Evolutionary conservation across 2,797 vertebrate genomes (phyloP), one percentile per base, ranked within the genome.

Genomic region (Silurus aristotelis): DNA sequence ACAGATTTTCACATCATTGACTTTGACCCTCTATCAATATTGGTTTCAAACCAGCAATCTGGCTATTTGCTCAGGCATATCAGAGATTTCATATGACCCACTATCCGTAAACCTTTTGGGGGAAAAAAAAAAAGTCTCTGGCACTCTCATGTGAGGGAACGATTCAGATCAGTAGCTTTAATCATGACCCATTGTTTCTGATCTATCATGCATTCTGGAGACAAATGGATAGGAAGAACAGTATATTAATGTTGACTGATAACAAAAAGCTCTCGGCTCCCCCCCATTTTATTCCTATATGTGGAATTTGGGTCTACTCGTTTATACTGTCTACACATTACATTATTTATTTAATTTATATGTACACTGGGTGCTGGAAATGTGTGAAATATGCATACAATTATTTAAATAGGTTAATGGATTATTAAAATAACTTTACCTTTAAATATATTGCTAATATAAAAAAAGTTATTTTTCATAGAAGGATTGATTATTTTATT

Each of bases 81-180:
- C 6, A 58, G 13, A 63, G 38, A 79, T 79, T 63, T 79, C 22
- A 9, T 55, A n/a, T 13, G 66, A 46, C 8, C 27, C 27, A 25
- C 14, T 22, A 58, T 60, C 27, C 15, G 70, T n/a, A 79, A 31
- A 15, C 43, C 25, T 38, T 64, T 83, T 22, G 3, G 22, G 20
- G 10, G 1, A 8, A 8, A 27, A 52, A 72, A 58, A 68, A 52
- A 12, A n/a, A 66, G 63, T 38, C 48, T 78, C 83, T 68, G 75
- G 73, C 8, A n/a, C 48, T 72, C 15, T 85, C 58, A 3, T 61
- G 1, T 56, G 14, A 31, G 25, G 60, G 84, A 27, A 20, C 19
- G 38, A 72, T 43, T 60, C 56, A 70, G 68, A 64, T 85, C 46
- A 67, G 27, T 19, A 75, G 78, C 9, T 80, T 72, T 80, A 9